These are phyloP conservation scores for Drosophila gaucha DNA, from an alignment of 2,888 invertebrate species.

Conservation along the genomic window DNA sequence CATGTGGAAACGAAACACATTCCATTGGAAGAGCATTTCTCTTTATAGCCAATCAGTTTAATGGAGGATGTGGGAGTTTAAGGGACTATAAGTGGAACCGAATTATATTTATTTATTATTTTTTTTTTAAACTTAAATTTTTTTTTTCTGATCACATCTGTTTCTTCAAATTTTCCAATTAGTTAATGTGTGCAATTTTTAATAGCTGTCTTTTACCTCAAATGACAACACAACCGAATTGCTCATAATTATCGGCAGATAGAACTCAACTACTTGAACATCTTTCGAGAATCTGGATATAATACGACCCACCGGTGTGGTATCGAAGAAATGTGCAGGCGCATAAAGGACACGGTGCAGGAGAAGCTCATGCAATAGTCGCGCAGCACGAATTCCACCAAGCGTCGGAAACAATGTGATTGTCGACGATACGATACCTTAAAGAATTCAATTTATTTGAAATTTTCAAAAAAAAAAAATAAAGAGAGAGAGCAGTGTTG, in stretches of 20 bases:
- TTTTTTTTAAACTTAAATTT: neutral
- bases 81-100: no score
- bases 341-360: slow-evolving; percentile 85
- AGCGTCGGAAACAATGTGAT: slow-evolving; percentile 88
- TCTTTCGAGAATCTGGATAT: slow-evolving; percentile 86
- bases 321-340: slow-evolving; percentile 87
- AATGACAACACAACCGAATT: slow-evolving; percentile 83
- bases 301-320: slow-evolving; percentile 87
- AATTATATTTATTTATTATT: no score
- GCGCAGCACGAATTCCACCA: slow-evolving; percentile 84
- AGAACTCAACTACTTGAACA: slow-evolving; percentile 83
- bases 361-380: slow-evolving; percentile 83
- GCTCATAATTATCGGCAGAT: slow-evolving; percentile 84
- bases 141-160: neutral
- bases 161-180: neutral
- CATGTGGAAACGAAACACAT: neutral
- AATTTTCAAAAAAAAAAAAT: neutral
- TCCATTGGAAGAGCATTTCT: neutral
- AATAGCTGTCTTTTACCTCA: slow-evolving; percentile 39
- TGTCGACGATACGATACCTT: slow-evolving; percentile 88
- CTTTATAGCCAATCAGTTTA: neutral
- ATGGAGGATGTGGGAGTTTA: neutral
- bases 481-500: slow-evolving; percentile 5
- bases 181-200: neutral
- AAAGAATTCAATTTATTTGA: slow-evolving; percentile 3